Base-by-base conservation (phyloP, 2,113 vertebrate genomes). In the Macquaria australasica region DNA sequence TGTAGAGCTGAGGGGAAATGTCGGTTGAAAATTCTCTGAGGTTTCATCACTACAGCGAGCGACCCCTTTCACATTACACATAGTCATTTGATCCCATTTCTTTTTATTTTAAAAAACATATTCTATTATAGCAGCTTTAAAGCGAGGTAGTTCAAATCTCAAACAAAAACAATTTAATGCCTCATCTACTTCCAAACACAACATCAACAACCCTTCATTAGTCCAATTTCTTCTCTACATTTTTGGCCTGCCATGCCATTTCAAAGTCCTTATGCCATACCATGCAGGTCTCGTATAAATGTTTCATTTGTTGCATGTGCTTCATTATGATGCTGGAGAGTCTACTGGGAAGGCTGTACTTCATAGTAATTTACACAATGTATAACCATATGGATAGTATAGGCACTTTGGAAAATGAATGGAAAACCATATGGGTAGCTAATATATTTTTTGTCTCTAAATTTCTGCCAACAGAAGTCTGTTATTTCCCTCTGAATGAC, bases 401-500 rank as follows among this genome's bases (percentile, higher is more conserved):
- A 21, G 73, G 31, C 72, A 63, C 51, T 79, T 67, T 48, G 53
- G 28, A 41, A 53, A 81, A 85, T 70, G 28, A 75, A 56, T 34
- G 51, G 9, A 55, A 70, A 85, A 75, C 55, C 86, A 83, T 68
- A 73, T 56, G 84, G 63, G 50, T 67, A 48, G 20, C 73, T 75
- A 66, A 67, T 79, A n/a, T 66, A 81, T 83, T 59, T 73, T 87
- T 79, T 73, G 64, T 84, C 69, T 84, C 53, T 56, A 84, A 86
- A 82, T 78, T n/a, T 73, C 58, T 85, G 68, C 73, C 73, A 87
- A 83, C 63, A 63, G 45, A 48, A 70, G 72, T 73, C 60, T 74
- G 75, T 71, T 84, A 84, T 83, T 83, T 62, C 79, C 73, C 69
- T 45, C 28, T 66, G 63, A 84, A 82, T 90, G 81, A 83, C 78